Percentiles rank a stretch among this genome's conserved stretches.
Evolutionary conservation across 2,888 invertebrate species (phyloP).

Genomic region (Stenurella melanura): DNA sequence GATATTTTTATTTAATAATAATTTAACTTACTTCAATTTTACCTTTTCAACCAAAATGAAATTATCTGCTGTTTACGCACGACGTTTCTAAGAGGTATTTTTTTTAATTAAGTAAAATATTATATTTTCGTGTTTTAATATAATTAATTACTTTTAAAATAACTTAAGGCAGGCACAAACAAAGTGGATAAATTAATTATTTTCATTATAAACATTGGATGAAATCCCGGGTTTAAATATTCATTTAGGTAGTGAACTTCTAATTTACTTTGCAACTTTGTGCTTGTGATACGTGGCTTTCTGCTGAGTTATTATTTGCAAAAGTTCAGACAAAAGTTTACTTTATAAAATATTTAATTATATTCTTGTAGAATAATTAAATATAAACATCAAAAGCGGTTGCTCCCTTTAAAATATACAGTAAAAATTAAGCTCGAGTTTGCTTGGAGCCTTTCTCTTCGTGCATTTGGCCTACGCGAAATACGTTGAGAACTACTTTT

Average conservation of each 20-base stretch:
- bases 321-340: conserved; percentile 54
- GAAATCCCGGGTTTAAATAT: conserved; percentile 54
- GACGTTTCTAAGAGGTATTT: not conserved
- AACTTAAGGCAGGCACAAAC: conserved; percentile 28
- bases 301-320: conserved; percentile 52
- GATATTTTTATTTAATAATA: no score
- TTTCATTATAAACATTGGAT: conserved; percentile 49
- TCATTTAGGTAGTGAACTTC: conserved; percentile 56
- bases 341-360: conserved; percentile 57
- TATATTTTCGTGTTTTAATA: conserved; percentile 13
- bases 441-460: not conserved
- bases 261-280: conserved; percentile 59
- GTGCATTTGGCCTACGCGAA: not conserved
- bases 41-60: not conserved
- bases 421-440: conserved; percentile 51
- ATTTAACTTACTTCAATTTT: no score
- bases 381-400: conserved; percentile 54
- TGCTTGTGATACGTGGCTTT: conserved; percentile 48
- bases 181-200: conserved; percentile 47
- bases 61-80: not conserved
- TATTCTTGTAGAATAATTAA: conserved; percentile 54
- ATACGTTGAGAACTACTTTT: not conserved
- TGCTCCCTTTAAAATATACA: conserved; percentile 49
- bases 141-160: conserved; percentile 32
- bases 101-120: not conserved